Conservation (phyloP, 2,113 vertebrate genomes). For the Neolamprologus variostigma region DNA sequence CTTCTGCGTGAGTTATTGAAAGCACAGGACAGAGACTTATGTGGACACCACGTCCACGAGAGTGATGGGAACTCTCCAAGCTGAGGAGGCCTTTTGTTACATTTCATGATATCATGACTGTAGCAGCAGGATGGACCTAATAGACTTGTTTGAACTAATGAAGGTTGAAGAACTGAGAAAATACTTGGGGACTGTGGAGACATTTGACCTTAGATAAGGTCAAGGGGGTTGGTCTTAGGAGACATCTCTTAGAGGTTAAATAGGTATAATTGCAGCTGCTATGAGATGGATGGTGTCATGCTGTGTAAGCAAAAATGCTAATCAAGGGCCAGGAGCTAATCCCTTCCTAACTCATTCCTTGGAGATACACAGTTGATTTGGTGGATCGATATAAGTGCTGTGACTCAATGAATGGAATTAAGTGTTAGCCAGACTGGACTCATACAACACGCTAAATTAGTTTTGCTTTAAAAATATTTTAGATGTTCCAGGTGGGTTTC, state of each 20-base stretch:
- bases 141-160: neutral
- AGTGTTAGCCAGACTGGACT: neutral
- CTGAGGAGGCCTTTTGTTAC: neutral
- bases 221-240: neutral
- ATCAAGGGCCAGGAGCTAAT: neutral
- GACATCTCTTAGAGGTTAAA: neutral
- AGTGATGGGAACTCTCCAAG: neutral
- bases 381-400: neutral
- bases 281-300: neutral
- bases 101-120: neutral
- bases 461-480: neutral
- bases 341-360: neutral
- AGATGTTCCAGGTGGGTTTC: neutral
- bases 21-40: constrained; percentile 8
- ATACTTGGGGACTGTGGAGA: neutral
- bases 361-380: neutral
- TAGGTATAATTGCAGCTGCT: neutral
- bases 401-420: neutral
- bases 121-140: neutral
- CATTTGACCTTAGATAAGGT: neutral
- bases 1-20: constrained; percentile 30
- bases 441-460: neutral
- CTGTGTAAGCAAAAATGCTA: neutral
- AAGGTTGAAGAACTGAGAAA: neutral
- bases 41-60: neutral